Conservation (phyloP, 2,797 vertebrate species). For the Fratercula arctica region DNA sequence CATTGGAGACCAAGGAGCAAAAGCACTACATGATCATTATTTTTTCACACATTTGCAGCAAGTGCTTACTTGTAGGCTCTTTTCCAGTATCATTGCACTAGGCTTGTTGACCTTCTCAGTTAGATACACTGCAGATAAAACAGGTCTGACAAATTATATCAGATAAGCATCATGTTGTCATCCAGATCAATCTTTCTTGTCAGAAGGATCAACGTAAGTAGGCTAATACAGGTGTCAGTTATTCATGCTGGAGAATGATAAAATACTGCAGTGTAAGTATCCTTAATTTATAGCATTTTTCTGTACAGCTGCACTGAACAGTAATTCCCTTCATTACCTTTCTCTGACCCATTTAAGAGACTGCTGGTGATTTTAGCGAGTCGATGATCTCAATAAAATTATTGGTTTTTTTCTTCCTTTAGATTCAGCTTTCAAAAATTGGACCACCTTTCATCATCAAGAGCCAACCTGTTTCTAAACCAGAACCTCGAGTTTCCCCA, state of each 20-base stretch:
- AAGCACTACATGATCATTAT: background rate
- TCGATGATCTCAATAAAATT: background rate
- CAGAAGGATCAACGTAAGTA: background rate
- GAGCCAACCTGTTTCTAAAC: constrained; percentile 81
- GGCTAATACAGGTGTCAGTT: constrained; percentile 1
- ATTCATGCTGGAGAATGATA: background rate
- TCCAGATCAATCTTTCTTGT: background rate
- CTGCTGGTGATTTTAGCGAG: background rate
- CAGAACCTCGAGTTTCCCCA: constrained; percentile 78
- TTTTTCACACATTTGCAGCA: background rate
- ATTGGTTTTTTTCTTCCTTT: constrained; percentile 13
- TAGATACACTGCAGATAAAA: background rate
- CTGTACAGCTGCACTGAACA: background rate
- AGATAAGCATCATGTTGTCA: constrained; percentile 2
- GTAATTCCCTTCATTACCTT: background rate
- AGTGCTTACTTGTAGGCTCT: background rate
- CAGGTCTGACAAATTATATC: background rate
- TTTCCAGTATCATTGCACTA: background rate
- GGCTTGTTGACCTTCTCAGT: background rate
- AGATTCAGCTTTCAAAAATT: constrained; percentile 86
- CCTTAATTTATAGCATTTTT: background rate
- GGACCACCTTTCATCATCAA: constrained; percentile 86
- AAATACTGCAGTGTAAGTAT: background rate
- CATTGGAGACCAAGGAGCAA: background rate
- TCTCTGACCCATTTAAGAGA: background rate